Percentiles rank a stretch among this genome's conserved stretches.
Evolutionary conservation across 2,113 vertebrate genomes (phyloP).

Genomic region (Henicopernis longicauda): DNA sequence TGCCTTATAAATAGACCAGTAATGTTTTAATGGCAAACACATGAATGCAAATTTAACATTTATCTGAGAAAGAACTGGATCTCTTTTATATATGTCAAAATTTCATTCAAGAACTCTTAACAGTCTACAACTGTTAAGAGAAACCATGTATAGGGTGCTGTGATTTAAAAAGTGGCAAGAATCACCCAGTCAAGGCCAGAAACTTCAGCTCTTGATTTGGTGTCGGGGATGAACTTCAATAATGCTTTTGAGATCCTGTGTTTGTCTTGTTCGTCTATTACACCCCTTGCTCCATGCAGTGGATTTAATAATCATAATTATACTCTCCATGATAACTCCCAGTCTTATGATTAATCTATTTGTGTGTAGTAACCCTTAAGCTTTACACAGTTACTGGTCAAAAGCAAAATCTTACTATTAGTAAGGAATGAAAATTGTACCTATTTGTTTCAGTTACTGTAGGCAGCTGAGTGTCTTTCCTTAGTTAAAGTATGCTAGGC

Average conservation of each 20-base stretch:
- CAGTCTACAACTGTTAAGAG: not conserved
- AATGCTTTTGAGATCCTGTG: not conserved
- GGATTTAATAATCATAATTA: slow-evolving; percentile 21
- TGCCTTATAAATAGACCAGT: not conserved
- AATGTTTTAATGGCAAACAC: not conserved
- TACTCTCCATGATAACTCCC: not conserved
- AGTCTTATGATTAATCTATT: not conserved
- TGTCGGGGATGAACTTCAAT: not conserved
- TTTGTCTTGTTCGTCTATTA: not conserved
- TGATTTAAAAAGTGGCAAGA: not conserved
- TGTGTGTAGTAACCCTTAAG: not conserved
- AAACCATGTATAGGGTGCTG: not conserved
- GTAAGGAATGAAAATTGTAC: not conserved
- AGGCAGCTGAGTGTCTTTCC: not conserved
- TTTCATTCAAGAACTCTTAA: not conserved
- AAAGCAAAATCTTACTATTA: slow-evolving; percentile 17
- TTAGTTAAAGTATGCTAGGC: not conserved
- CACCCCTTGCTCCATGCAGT: not conserved
- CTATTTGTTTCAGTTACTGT: not conserved
- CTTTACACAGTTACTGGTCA: not conserved
- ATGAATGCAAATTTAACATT: not conserved
- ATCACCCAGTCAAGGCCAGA: not conserved
- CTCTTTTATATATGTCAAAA: not conserved
- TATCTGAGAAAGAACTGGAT: not conserved
- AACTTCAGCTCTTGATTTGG: not conserved